Percentiles rank a stretch among this genome's conserved stretches.
Evolutionary conservation across 2,797 vertebrate genomes (phyloP).

Genomic region (Pantherophis alleghaniensis): DNA sequence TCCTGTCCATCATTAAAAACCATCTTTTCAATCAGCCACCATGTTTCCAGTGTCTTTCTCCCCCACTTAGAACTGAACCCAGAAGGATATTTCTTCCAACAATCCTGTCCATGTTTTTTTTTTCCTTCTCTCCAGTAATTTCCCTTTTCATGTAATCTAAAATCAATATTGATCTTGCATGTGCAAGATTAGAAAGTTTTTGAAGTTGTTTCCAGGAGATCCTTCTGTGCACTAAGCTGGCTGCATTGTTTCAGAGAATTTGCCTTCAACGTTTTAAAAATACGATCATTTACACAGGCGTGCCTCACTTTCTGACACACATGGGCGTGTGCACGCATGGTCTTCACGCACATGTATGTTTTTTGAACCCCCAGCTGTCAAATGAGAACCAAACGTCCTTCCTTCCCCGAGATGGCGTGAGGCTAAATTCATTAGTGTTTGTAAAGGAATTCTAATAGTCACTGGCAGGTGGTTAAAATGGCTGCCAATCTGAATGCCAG

Average conservation of each 20-base stretch:
- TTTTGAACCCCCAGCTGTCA: slow-evolving; percentile 35
- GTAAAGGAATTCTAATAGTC: slow-evolving; percentile 18
- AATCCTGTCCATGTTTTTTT: background rate
- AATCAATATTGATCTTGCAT: background rate
- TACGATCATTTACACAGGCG: background rate
- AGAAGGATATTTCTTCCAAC: no score
- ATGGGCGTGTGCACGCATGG: background rate
- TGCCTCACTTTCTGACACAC: background rate
- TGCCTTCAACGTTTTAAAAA: background rate
- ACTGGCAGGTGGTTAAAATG: slow-evolving; percentile 31
- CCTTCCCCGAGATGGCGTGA: slow-evolving; percentile 41
- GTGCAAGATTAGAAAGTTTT: background rate
- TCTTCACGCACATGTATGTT: background rate
- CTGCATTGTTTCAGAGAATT: background rate
- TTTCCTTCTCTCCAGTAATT: background rate
- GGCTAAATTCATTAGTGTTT: slow-evolving; percentile 55
- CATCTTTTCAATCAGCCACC: no score
- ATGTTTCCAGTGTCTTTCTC: no score
- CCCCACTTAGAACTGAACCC: no score
- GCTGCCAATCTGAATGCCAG: slow-evolving; percentile 41
- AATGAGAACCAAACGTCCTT: slow-evolving; percentile 33
- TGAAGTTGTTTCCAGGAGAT: background rate
- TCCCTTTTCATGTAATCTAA: background rate
- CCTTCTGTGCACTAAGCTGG: background rate
- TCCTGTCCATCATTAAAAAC: no score